Evolutionary conservation across 2,797 vertebrate genomes (phyloP), one percentile per base, ranked within the genome.

Genomic region (Phyllotis vaccarum): DNA sequence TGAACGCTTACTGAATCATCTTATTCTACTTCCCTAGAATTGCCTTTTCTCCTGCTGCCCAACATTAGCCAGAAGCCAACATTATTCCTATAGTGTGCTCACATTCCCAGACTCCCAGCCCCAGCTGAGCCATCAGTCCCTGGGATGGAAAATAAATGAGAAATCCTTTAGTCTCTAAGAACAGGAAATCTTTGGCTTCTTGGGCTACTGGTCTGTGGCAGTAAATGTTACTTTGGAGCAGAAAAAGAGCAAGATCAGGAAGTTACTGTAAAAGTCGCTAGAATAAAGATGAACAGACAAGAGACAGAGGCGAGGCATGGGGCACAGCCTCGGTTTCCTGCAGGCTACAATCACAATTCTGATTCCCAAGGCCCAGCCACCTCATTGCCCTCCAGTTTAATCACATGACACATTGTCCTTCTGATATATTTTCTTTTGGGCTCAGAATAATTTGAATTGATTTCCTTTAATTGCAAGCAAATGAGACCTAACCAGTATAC

Each of bases 401-500:
- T 12, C 1, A 66, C 17, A 31, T 34, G 58, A 64, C 82, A 10
- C 74, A 79, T 89, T 80, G 49, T 68, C 46, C 78, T 17, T 49
- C 62, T 49, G 74, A 22, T 66, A 89, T 29, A 66, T 92, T 92
- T 95, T 79, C 9, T 46, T 90, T 76, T 78, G 87, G 21, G 49
- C 17, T 90, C 66, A 72, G 40, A 95, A 66, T 75, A 82, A 52
- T 90, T 79, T 92, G 58, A 89, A 82, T 91, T 86, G 76, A 95
- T 88, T 93, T 91, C 85, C 81, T 83, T 24, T 93, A 87, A 95
- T 82, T 94, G 49, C 37, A 95, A 92, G 66, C 66, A 90, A 70
- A 87, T 46, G 74, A 60, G 11, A 58, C n/a, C 56, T 83, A 70
- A 66, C 82, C 68, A 76, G 82, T 58, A 81, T 34, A 90, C 60